Evolutionary conservation across 2,113 vertebrate species (phyloP).

Genomic region (Picathartes gymnocephalus): DNA sequence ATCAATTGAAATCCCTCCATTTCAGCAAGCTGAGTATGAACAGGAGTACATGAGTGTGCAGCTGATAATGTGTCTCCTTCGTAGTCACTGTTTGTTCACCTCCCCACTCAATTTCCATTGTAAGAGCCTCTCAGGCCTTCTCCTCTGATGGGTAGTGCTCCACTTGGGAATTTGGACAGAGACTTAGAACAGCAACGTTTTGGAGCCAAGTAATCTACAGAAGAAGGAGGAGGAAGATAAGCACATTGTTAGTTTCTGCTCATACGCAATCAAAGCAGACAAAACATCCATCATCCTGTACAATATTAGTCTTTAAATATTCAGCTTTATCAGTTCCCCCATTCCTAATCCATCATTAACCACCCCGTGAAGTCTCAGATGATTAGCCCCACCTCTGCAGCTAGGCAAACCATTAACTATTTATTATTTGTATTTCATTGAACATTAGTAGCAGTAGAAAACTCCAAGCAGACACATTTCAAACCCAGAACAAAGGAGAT

Average conservation of each 20-base stretch:
- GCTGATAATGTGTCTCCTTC: not conserved
- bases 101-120: not conserved
- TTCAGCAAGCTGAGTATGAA: not conserved
- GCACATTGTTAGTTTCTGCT: slow-evolving; percentile 22
- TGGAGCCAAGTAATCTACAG: not conserved
- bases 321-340: slow-evolving; percentile 43
- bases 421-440: slow-evolving; percentile 52
- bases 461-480: slow-evolving; percentile 4
- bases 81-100: not conserved
- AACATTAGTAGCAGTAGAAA: not conserved
- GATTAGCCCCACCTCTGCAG: slow-evolving; percentile 43
- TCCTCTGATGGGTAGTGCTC: not conserved
- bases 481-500: slow-evolving; percentile 33
- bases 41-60: not conserved
- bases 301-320: slow-evolving; percentile 46
- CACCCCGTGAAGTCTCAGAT: slow-evolving; percentile 28
- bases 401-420: slow-evolving; percentile 45
- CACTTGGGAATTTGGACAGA: slow-evolving; percentile 2
- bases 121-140: not conserved
- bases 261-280: not conserved
- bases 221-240: slow-evolving; percentile 31
- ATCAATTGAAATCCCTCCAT: slow-evolving; percentile 11
- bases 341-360: slow-evolving; percentile 57
- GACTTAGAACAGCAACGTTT: not conserved
- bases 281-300: slow-evolving; percentile 46